Evolutionary conservation across 2,888 invertebrate genomes (phyloP).

Genomic region (Apodemia duryi): DNA sequence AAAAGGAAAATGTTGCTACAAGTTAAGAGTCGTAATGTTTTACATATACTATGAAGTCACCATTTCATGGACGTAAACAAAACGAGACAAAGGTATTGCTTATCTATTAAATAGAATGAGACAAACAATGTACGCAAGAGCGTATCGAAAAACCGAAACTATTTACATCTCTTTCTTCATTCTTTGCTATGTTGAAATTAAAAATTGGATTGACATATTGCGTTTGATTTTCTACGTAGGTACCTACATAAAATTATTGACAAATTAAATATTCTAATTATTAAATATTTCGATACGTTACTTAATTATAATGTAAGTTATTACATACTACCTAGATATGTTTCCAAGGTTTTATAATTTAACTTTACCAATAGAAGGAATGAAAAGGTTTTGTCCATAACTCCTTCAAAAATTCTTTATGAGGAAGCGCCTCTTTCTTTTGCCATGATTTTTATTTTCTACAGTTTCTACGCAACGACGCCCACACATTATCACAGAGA

Average conservation of each 20-base stretch:
- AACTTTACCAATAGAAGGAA: not conserved
- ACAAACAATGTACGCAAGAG: constrained; percentile 38
- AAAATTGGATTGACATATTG: constrained; percentile 32
- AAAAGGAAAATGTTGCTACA: not conserved
- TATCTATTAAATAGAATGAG: constrained; percentile 51
- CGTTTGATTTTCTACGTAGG: constrained; percentile 13
- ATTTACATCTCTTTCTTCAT: constrained; percentile 46
- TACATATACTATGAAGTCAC: constrained; percentile 52
- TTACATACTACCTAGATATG: not conserved
- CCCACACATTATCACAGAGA: too few relatives aligned
- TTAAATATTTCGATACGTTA: not conserved
- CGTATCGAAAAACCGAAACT: constrained; percentile 42
- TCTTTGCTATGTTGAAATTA: constrained; percentile 32
- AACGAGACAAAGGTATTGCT: constrained; percentile 58
- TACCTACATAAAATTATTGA: not conserved
- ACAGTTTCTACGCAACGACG: too few relatives aligned
- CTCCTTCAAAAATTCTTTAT: not conserved
- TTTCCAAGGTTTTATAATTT: not conserved
- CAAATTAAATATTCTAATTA: constrained; percentile 9
- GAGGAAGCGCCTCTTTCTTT: too few relatives aligned
- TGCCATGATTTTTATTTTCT: too few relatives aligned
- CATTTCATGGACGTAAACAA: constrained; percentile 68
- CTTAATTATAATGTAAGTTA: not conserved
- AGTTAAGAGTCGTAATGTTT: constrained; percentile 38
- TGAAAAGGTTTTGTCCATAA: not conserved